Evolutionary conservation across 2,888 invertebrate genomes (phyloP).

Genomic region (Octonoba sinensis): DNA sequence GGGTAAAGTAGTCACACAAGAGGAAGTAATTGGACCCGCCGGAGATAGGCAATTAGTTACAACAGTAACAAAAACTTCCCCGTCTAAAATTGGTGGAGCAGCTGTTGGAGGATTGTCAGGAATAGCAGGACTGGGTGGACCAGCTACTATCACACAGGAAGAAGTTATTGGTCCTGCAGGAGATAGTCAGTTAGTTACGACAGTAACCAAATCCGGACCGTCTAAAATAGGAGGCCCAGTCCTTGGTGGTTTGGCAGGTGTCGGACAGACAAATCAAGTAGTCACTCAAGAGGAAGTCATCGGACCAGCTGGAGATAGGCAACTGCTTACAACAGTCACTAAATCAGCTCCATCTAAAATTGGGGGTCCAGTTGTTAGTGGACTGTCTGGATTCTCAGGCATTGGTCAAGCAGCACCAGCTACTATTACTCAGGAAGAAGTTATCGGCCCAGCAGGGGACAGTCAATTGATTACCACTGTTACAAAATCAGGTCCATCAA

Average conservation of each 20-base stretch:
- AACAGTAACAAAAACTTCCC: slow-evolving; percentile 35
- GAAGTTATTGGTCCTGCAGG: slow-evolving; percentile 20
- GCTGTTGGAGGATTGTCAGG: slow-evolving; percentile 3
- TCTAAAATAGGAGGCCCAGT: slow-evolving; percentile 2
- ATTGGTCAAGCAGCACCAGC: neutral
- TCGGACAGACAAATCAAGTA: slow-evolving; percentile 7
- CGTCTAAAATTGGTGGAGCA: slow-evolving; percentile 44
- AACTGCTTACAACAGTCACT: slow-evolving; percentile 8
- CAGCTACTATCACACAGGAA: slow-evolving; percentile 1
- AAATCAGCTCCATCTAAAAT: slow-evolving; percentile 3
- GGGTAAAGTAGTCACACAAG: slow-evolving; percentile 33
- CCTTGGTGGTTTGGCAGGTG: neutral
- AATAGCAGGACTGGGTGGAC: neutral
- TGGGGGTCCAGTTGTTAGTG: neutral
- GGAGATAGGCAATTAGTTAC: slow-evolving; percentile 37
- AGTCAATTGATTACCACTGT: slow-evolving; percentile 3
- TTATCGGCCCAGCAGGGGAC: slow-evolving; percentile 9
- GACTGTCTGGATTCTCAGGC: neutral
- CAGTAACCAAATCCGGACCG: slow-evolving; percentile 20
- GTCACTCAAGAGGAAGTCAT: slow-evolving; percentile 19
- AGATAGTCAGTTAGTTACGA: slow-evolving; percentile 22
- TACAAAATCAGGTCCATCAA: slow-evolving; percentile 16
- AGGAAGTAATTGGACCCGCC: slow-evolving; percentile 48
- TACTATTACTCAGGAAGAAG: slow-evolving; percentile 1
- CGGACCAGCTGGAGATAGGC: slow-evolving; percentile 5